A percentile compares a stretch with the other conserved stretches of the same genome.
Evolutionary conservation across 2,113 vertebrate species (phyloP).

Genomic region (Callorhinus ursinus): DNA sequence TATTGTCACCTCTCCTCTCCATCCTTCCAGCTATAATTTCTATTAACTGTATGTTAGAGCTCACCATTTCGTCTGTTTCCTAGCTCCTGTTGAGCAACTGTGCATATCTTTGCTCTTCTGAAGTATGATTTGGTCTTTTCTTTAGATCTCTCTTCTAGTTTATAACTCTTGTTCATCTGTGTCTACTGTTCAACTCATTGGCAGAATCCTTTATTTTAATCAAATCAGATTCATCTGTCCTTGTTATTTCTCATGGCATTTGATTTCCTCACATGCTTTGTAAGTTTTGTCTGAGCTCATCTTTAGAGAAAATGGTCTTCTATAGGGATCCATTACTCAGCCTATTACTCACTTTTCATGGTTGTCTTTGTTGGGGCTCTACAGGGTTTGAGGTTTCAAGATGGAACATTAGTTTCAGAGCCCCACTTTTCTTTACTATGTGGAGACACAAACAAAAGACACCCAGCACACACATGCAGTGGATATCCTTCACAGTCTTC

Average conservation of each 20-base stretch:
- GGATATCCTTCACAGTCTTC: neutral
- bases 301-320: neutral
- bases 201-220: neutral
- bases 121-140: neutral
- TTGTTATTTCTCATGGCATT: neutral
- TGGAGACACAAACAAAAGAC: neutral
- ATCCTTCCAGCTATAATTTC: neutral
- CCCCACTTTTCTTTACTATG: neutral
- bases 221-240: neutral
- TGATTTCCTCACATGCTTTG: neutral
- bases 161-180: neutral
- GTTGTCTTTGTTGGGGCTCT: neutral
- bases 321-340: neutral
- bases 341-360: neutral
- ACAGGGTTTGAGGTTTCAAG: neutral
- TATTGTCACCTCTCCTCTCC: neutral
- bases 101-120: neutral
- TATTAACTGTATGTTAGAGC: neutral
- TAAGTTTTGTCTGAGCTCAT: constrained; percentile 30
- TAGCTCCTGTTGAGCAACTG: neutral
- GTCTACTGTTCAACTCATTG: neutral
- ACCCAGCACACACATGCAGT: neutral
- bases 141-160: constrained; percentile 15
- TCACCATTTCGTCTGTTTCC: neutral
- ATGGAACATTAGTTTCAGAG: neutral